Conservation (phyloP, 2,797 vertebrate species). For the Syngnathus rostellatus region DNA sequence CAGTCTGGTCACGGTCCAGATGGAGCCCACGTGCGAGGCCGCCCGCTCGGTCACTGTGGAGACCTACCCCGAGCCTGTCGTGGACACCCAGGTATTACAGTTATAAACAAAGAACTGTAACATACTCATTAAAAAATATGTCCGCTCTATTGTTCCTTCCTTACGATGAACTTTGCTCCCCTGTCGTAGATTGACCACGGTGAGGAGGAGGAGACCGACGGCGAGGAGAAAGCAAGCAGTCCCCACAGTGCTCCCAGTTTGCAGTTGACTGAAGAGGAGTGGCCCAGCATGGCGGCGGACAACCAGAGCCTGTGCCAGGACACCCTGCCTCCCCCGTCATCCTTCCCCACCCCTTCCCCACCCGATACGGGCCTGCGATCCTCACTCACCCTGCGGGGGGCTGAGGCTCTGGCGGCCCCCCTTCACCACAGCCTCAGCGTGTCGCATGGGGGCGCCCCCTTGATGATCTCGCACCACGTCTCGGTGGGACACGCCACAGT, state of each 20-base stretch:
- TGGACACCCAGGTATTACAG: slow-evolving; percentile 59
- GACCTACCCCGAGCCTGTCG: slow-evolving; percentile 57
- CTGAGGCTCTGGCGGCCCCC: slow-evolving; percentile 43
- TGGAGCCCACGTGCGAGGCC: slow-evolving; percentile 55
- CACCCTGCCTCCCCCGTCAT: slow-evolving; percentile 39
- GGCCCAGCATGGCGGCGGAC: slow-evolving; percentile 44
- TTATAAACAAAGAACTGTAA: no score
- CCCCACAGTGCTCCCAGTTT: slow-evolving; percentile 59
- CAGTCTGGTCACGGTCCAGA: slow-evolving; percentile 58
- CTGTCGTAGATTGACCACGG: slow-evolving; percentile 49
- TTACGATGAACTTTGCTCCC: no score
- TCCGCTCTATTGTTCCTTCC: no score
- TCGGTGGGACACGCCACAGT: slow-evolving; percentile 65
- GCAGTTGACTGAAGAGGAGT: slow-evolving; percentile 62
- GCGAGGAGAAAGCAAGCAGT: slow-evolving; percentile 51
- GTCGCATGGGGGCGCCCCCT: slow-evolving; percentile 55
- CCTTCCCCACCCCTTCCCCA: slow-evolving; percentile 42
- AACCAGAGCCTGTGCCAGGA: slow-evolving; percentile 47
- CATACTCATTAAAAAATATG: no score
- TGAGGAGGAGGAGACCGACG: slow-evolving; percentile 57
- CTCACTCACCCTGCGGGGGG: slow-evolving; percentile 59
- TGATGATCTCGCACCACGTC: slow-evolving; percentile 64
- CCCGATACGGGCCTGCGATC: slow-evolving; percentile 56
- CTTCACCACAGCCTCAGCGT: slow-evolving; percentile 69
- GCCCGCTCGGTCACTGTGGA: slow-evolving; percentile 57